Conservation (phyloP, 1,140 invertebrate species). For the Bombus cullumanus region DNA sequence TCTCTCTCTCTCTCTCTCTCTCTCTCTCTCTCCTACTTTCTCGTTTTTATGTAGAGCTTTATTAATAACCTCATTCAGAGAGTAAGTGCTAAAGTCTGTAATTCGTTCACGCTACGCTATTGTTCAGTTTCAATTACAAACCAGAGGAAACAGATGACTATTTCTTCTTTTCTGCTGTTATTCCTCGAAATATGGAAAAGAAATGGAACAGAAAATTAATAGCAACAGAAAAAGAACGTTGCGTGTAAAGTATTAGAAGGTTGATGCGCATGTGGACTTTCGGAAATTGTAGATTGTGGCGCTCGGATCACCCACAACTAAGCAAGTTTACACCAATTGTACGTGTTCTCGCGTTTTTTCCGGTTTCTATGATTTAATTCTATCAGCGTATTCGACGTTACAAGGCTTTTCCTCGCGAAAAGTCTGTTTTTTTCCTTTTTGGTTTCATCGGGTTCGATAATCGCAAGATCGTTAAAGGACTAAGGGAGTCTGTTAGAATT, state of each 20-base stretch:
- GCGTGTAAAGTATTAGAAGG: not conserved
- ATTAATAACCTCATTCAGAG: not conserved
- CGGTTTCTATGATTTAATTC: not conserved
- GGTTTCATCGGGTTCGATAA: not conserved
- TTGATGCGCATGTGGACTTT: not conserved
- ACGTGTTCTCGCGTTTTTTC: not conserved
- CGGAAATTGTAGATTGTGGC: not conserved
- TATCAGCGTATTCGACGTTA: not conserved
- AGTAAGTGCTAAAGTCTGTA: not conserved
- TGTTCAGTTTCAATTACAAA: not conserved
- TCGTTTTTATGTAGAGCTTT: not conserved
- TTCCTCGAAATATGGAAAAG: not conserved
- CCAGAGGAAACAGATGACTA: too few relatives aligned
- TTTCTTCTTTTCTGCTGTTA: not conserved
- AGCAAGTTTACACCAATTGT: constrained; percentile 3
- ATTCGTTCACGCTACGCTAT: not conserved
- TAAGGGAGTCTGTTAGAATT: too few relatives aligned
- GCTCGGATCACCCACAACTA: not conserved
- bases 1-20: too few relatives aligned
- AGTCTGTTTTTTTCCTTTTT: too few relatives aligned
- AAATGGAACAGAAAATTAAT: not conserved
- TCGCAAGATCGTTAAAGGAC: not conserved
- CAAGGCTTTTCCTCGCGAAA: not conserved
- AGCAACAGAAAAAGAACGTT: not conserved
- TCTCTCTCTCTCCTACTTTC: too few relatives aligned